Conservation (phyloP, 2,797 vertebrate genomes). For the Hippoglossus hippoglossus region DNA sequence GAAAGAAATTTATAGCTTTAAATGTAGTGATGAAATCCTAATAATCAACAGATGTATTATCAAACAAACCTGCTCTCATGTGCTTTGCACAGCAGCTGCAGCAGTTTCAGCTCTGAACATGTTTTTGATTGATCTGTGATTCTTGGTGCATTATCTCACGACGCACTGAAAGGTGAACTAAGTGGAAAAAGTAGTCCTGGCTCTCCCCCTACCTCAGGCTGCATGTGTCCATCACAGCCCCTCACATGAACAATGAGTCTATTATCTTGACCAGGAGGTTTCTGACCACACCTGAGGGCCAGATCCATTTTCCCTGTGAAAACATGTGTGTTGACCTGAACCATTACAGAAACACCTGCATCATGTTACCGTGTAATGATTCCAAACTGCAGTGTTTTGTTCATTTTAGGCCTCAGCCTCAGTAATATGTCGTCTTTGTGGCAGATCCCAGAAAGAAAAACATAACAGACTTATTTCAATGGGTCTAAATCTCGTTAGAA, state of each 20-base stretch:
- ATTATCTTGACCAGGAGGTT: conserved; percentile 26
- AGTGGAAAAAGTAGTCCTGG: conserved; percentile 29
- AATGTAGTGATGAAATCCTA: too few relatives aligned
- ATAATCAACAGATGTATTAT: too few relatives aligned
- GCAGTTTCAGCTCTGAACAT: conserved; percentile 27
- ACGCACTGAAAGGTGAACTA: conserved; percentile 35
- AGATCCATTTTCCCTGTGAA: conserved; percentile 12
- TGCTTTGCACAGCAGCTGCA: conserved; percentile 6
- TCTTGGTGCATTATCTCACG: conserved; percentile 38
- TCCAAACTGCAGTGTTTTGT: background rate
- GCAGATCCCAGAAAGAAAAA: background rate
- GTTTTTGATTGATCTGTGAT: conserved; percentile 25
- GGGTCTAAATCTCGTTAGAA: conserved; percentile 11
- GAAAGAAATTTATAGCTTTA: too few relatives aligned
- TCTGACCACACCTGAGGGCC: conserved; percentile 32
- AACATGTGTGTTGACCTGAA: background rate
- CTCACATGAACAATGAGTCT: conserved; percentile 17
- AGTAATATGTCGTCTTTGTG: conserved; percentile 4
- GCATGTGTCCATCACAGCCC: conserved; percentile 36
- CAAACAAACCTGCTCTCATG: too few relatives aligned
- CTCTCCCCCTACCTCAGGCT: conserved; percentile 32
- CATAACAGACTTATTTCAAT: background rate
- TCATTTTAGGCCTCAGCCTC: too few relatives aligned
- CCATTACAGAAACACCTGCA: background rate
- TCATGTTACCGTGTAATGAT: too few relatives aligned